phyloP scores from a whole-genome alignment of 2,888 invertebrate species.

The Choristoneura rosaceana region DNA sequence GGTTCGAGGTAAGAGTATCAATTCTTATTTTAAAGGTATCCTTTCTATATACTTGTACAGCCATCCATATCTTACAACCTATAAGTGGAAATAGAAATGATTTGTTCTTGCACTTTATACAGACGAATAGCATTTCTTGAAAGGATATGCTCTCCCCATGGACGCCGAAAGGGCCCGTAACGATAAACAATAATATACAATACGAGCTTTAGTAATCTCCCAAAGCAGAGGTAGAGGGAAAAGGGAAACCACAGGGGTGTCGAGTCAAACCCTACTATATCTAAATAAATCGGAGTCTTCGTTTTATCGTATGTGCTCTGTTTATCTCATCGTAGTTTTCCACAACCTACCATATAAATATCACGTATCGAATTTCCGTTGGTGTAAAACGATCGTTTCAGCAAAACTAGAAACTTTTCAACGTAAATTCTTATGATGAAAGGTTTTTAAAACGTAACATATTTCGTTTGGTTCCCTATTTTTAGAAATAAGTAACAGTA shows the following conservation, averaged over 20 bases:
- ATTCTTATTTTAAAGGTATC: not conserved
- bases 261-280: constrained; percentile 15
- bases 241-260: constrained; percentile 12
- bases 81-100: not conserved
- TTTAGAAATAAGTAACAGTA: too few species aligned
- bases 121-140: constrained; percentile 22
- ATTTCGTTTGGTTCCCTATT: too few species aligned
- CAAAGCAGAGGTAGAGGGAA: constrained; percentile 32
- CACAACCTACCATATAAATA: not conserved
- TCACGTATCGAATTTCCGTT: not conserved
- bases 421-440: not conserved
- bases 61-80: not conserved
- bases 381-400: not conserved
- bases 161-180: constrained; percentile 17
- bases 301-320: not conserved
- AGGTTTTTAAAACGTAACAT: too few species aligned
- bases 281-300: constrained; percentile 26
- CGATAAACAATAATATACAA: constrained; percentile 34
- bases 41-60: not conserved
- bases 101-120: constrained; percentile 16
- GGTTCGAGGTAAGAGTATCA: not conserved
- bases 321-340: constrained; percentile 4
- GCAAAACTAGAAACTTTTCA: not conserved
- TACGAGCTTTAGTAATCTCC: constrained; percentile 26
- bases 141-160: constrained; percentile 20